Evolutionary conservation across 1,140 invertebrate genomes (phyloP).

Genomic region (Eriocheir sinensis): DNA sequence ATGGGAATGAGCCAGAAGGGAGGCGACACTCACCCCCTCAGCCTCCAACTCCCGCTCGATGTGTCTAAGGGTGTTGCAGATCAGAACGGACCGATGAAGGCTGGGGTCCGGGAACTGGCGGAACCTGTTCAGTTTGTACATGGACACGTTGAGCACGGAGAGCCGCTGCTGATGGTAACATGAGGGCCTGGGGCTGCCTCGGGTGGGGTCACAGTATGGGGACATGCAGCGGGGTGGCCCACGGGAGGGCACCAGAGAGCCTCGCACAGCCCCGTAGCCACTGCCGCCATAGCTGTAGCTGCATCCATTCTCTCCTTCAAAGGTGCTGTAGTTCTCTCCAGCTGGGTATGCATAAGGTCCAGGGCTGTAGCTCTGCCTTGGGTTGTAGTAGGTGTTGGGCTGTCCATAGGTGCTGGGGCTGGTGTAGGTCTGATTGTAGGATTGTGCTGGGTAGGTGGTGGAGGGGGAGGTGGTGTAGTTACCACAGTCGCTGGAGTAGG

Average conservation of each 20-base stretch:
- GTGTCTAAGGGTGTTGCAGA: conserved; percentile 95
- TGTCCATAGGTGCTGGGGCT: conserved; percentile 83
- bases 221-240: conserved; percentile 82
- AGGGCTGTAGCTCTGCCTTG: conserved; percentile 80
- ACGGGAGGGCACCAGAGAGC: conserved; percentile 61
- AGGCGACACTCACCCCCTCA: conserved; percentile 84
- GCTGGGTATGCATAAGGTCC: conserved; percentile 85
- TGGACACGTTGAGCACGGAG: conserved; percentile 94
- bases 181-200: conserved; percentile 79
- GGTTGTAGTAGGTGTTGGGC: conserved; percentile 79
- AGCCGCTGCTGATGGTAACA: conserved; percentile 92
- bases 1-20: conserved; percentile 75
- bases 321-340: conserved; percentile 86
- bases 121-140: conserved; percentile 94
- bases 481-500: conserved; percentile 77
- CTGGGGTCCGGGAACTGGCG: conserved; percentile 94
- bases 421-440: conserved; percentile 79
- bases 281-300: conserved; percentile 80
- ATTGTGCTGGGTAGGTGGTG: conserved; percentile 68
- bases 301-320: conserved; percentile 79
- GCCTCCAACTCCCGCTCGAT: conserved; percentile 95
- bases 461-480: conserved; percentile 79
- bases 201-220: conserved; percentile 83
- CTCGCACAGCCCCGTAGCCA: conserved; percentile 74
- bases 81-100: conserved; percentile 94